Percentiles rank a stretch among this genome's conserved stretches.
These are phyloP conservation scores for Physella acuta DNA, from an alignment of 1,140 invertebrate species.

Conservation along the genomic window DNA sequence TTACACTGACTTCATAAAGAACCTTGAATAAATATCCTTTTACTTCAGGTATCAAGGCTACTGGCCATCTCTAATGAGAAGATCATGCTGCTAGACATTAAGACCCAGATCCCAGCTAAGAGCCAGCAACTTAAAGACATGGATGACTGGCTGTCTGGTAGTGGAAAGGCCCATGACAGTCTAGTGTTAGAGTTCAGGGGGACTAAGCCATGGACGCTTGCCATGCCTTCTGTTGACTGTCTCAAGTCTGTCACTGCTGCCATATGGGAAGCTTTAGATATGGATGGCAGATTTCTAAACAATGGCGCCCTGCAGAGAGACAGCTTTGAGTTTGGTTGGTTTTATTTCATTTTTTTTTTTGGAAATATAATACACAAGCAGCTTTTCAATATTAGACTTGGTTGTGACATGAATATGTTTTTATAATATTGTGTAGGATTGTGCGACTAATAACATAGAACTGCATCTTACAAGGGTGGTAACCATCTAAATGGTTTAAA, in stretches of 20 bases:
- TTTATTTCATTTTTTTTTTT: constrained; percentile 12
- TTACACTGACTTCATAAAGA: too few relatives aligned
- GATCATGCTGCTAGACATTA: constrained; percentile 69
- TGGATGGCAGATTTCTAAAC: constrained; percentile 58
- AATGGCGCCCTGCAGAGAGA: constrained; percentile 46
- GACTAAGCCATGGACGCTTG: constrained; percentile 62
- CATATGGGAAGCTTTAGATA: constrained; percentile 65
- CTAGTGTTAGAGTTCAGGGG: constrained; percentile 70
- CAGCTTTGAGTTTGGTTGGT: constrained; percentile 55
- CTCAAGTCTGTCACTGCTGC: constrained; percentile 64
- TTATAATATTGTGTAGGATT: too few relatives aligned
- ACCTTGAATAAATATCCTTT: too few relatives aligned
- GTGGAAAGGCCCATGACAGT: constrained; percentile 69
- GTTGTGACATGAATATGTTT: too few relatives aligned
- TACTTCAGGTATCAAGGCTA: constrained; percentile 66
- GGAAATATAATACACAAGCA: too few relatives aligned
- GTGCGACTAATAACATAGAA: too few relatives aligned
- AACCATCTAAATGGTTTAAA: too few relatives aligned
- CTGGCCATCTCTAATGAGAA: constrained; percentile 68
- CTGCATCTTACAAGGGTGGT: too few relatives aligned
- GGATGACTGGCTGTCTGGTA: constrained; percentile 71
- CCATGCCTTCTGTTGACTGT: constrained; percentile 60
- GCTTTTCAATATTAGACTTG: too few relatives aligned
- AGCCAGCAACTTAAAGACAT: constrained; percentile 68
- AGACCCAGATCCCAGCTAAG: constrained; percentile 67